These are phyloP conservation scores for Aleiodes leptofemur DNA, from an alignment of 2,888 invertebrate species.

Conservation along the genomic window DNA sequence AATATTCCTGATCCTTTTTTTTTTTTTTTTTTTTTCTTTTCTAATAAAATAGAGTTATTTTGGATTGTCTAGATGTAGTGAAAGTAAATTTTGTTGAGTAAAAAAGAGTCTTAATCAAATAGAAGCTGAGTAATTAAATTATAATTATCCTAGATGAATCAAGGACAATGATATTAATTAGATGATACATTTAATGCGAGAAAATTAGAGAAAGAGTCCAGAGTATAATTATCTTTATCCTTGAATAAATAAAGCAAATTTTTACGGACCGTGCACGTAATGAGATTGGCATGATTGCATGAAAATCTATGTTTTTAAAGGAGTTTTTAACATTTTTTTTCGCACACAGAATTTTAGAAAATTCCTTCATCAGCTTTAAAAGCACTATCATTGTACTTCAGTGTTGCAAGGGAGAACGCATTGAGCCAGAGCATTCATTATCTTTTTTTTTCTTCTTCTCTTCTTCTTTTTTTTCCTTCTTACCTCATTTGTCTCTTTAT, in stretches of 20 bases:
- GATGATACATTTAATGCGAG: not conserved
- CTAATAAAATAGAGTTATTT: constrained; percentile 34
- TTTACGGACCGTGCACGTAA: not conserved
- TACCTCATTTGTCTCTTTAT: constrained; percentile 34
- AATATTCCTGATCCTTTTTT: constrained; percentile 68
- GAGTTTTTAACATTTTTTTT: too few species aligned
- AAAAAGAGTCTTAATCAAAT: not conserved
- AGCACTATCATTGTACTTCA: not conserved
- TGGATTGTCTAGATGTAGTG: constrained; percentile 37
- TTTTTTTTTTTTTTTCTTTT: constrained; percentile 39
- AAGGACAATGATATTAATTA: not conserved
- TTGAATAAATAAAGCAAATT: too few species aligned
- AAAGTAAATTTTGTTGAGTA: not conserved
- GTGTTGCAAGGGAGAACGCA: constrained; percentile 9
- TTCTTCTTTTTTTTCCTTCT: constrained; percentile 17
- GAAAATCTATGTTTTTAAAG: not conserved
- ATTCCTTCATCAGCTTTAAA: not conserved
- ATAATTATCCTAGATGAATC: not conserved
- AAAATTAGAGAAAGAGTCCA: not conserved
- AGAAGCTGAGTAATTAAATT: not conserved
- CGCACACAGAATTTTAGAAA: too few species aligned
- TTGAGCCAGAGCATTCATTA: not conserved
- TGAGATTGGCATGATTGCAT: constrained; percentile 18
- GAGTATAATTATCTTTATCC: too few species aligned
- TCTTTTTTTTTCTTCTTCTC: constrained; percentile 6